Conservation (phyloP, 1,140 invertebrate genomes). For the Diorhabda sublineata region DNA sequence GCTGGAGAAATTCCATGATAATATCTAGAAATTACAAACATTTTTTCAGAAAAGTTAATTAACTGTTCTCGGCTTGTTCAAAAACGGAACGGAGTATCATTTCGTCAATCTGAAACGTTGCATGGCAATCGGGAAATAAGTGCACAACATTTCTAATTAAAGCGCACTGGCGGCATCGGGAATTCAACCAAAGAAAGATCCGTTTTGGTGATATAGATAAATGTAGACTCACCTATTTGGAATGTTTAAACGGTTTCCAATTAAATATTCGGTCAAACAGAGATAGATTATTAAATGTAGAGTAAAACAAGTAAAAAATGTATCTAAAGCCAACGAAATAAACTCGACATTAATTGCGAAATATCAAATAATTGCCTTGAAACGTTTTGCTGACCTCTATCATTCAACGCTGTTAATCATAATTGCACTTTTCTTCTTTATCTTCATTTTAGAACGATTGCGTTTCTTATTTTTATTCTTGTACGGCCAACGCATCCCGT, state of each 20-base stretch:
- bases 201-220: background rate
- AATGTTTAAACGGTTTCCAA: slow-evolving; percentile 1
- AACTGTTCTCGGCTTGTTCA: background rate
- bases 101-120: slow-evolving; percentile 22
- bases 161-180: background rate
- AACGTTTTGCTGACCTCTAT: too few species aligned
- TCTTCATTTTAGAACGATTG: too few species aligned
- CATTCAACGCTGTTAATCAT: too few species aligned
- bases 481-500: too few species aligned
- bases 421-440: too few species aligned
- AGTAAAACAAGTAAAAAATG: too few species aligned
- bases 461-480: too few species aligned
- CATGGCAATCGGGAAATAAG: background rate
- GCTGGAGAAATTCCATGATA: background rate
- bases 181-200: background rate
- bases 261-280: background rate
- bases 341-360: too few species aligned
- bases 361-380: too few species aligned
- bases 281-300: too few species aligned
- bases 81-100: slow-evolving; percentile 21
- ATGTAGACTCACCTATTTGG: background rate
- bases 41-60: slow-evolving; percentile 1
- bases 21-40: background rate
- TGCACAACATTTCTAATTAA: slow-evolving; percentile 2
- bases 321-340: too few species aligned